phyloP scores from a whole-genome alignment of 2,113 vertebrate species.

The Ursus arctos region DNA sequence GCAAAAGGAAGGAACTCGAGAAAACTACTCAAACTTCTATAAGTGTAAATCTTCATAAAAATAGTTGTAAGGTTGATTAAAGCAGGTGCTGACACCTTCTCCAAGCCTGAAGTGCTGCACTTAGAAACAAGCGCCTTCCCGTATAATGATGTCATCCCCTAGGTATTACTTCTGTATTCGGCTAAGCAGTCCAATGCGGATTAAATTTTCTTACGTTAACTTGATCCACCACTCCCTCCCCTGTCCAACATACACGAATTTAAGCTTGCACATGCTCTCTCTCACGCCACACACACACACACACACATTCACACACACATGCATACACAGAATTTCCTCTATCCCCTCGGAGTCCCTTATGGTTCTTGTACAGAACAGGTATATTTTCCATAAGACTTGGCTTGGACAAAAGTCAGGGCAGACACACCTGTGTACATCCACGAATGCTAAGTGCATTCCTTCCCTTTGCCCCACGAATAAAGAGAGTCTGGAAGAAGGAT shows the following conservation, averaged over 20 bases:
- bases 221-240: not conserved
- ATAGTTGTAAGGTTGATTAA: constrained; percentile 67
- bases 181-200: constrained; percentile 2
- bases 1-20: constrained; percentile 69
- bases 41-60: constrained; percentile 73
- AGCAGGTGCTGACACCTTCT: constrained; percentile 63
- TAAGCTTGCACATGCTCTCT: rapidly evolving
- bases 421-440: not conserved
- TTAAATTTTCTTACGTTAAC: not conserved
- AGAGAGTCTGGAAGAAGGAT: constrained; percentile 41
- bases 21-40: constrained; percentile 61
- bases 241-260: not conserved
- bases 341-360: not conserved
- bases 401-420: constrained; percentile 17
- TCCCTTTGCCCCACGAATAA: constrained; percentile 45
- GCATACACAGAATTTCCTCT: not conserved
- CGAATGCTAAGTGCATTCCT: not conserved
- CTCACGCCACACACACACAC: not conserved
- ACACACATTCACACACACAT: not conserved
- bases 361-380: not conserved
- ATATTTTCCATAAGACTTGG: not conserved
- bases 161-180: not conserved
- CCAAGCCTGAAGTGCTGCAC: constrained; percentile 44
- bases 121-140: constrained; percentile 14
- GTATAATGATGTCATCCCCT: not conserved